Evolutionary conservation across 2,797 vertebrate genomes (phyloP).

Genomic region (Hipposideros larvatus): DNA sequence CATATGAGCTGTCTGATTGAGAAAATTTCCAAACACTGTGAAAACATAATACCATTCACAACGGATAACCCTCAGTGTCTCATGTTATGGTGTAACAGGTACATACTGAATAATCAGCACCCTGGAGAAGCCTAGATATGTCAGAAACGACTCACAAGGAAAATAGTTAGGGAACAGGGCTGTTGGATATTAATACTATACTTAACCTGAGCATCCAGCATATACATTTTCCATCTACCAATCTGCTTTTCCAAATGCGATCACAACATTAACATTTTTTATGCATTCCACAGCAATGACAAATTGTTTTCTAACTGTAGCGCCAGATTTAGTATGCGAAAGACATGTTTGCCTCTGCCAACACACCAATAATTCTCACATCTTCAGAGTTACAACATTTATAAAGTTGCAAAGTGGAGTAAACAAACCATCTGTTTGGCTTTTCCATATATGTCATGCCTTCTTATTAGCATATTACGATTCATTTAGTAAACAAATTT

Average conservation of each 20-base stretch:
- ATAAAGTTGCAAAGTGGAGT: conserved; percentile 91
- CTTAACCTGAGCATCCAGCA: conserved; percentile 76
- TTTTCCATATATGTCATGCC: conserved; percentile 93
- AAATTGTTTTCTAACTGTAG: conserved; percentile 87
- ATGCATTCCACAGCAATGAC: conserved; percentile 85
- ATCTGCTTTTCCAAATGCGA: conserved; percentile 81
- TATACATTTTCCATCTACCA: conserved; percentile 41
- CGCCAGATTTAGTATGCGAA: conserved; percentile 89
- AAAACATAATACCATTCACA: conserved; percentile 82
- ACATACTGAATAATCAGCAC: conserved; percentile 73
- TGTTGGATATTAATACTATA: conserved; percentile 53
- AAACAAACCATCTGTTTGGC: conserved; percentile 94
- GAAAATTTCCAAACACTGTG: conserved; percentile 78
- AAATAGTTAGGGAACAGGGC: conserved; percentile 48
- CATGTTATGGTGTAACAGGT: conserved; percentile 84
- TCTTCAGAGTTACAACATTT: conserved; percentile 91
- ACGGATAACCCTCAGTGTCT: conserved; percentile 61
- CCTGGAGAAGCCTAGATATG: conserved; percentile 70
- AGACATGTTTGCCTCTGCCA: conserved; percentile 87
- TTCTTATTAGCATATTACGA: conserved; percentile 94
- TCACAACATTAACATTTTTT: conserved; percentile 83
- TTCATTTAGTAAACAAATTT: conserved; percentile 94
- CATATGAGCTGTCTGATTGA: conserved; percentile 77
- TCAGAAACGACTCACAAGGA: conserved; percentile 67
- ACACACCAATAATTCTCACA: conserved; percentile 89